Evolutionary conservation across 2,797 vertebrate genomes (phyloP), one percentile per base, ranked within the genome.

Genomic region (Helostoma temminkii): DNA sequence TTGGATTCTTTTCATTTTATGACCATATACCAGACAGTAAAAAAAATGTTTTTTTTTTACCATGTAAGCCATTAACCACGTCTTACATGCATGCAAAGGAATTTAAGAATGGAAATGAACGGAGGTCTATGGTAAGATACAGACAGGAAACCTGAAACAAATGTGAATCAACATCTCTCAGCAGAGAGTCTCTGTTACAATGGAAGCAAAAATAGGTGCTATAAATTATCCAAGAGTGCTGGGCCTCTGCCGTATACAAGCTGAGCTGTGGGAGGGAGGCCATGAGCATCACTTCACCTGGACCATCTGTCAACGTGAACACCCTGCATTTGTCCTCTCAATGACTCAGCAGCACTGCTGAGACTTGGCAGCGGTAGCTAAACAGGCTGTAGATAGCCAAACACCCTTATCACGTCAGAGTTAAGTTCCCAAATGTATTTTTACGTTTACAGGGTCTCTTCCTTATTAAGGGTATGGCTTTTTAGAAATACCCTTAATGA

Each of bases 241-340:
- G 21, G 30, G 52, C 62, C 50, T 58, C 21, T 55, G 64, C 64
- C 75, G 71, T 76, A 46, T 26, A 32, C 41, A 18, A 52, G 68
- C 39, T 34, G 63, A 71, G 66, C 53, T 26, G 32, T 16, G 47
- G 77, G 65, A 14, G 52, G 36, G 50, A 25, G 65, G 62, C 50
- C 12, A n/a, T n/a, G 46, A 65, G 47, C 34, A 63, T 79, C 56
- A 41, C 54, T 63, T 77, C 76, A 82, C 84, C 80, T 82, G 62
- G 46, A 55, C 88, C 78, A 83, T 90, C 87, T 78, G 78, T 87
- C 82, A 66, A 68, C 66, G 47, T 24, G 42, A 56, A 76, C 63
- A 26, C 32, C 8, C 66, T 37, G 62, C 59, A 57, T 42, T 62
- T 49, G 55, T 77, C 66, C 60, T 25, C 52, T 55, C 49, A 52